Evolutionary conservation across 2,797 vertebrate genomes (phyloP).

Genomic region (Xenopus petersii): DNA sequence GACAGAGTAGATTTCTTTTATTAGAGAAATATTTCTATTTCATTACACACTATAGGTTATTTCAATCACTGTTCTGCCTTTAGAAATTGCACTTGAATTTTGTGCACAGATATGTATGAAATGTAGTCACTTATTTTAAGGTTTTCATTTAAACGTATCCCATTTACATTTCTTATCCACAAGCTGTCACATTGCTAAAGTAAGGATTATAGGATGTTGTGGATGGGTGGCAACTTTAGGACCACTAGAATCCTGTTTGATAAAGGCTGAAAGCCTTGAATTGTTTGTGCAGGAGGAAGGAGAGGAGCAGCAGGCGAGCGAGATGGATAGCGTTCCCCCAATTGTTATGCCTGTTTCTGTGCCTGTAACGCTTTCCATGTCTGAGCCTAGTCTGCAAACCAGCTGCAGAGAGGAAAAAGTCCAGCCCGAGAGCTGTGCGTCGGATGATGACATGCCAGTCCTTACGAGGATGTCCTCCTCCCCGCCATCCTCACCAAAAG

Average conservation of each 20-base stretch:
- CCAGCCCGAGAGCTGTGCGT: conserved; percentile 68
- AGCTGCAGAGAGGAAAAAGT: conserved; percentile 69
- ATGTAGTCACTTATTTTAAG: too few relatives aligned
- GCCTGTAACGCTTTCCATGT: conserved; percentile 78
- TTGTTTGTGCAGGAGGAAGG: conserved; percentile 80
- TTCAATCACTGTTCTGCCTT: too few relatives aligned
- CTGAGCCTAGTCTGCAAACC: conserved; percentile 71
- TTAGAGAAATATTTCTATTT: too few relatives aligned
- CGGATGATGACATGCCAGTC: conserved; percentile 76
- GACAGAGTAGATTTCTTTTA: too few relatives aligned
- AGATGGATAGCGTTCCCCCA: conserved; percentile 68
- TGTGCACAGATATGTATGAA: too few relatives aligned
- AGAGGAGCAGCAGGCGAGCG: conserved; percentile 66
- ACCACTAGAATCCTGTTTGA: conserved; percentile 38
- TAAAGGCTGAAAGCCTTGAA: conserved; percentile 54
- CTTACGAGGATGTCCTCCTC: conserved; percentile 71
- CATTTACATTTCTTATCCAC: too few relatives aligned
- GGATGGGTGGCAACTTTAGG: too few relatives aligned
- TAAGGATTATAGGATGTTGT: too few relatives aligned
- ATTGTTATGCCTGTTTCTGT: conserved; percentile 87
- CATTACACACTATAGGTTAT: too few relatives aligned
- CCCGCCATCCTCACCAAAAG: conserved; percentile 68
- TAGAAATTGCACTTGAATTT: too few relatives aligned
- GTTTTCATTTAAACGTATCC: too few relatives aligned
- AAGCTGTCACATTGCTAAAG: too few relatives aligned